phyloP scores from a whole-genome alignment of 2,888 invertebrate genomes.

The Heliconius erato region DNA sequence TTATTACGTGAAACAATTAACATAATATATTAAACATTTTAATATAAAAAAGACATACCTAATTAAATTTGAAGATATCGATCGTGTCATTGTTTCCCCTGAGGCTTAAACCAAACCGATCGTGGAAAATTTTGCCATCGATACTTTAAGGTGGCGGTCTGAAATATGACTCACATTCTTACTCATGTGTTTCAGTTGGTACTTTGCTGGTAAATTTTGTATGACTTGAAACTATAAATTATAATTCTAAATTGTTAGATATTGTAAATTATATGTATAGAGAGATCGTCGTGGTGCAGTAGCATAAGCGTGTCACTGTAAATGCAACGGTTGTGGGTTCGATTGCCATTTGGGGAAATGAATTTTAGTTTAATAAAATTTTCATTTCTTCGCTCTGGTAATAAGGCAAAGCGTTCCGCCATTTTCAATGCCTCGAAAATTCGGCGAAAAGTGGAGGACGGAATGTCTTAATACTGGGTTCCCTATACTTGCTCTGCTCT shows the following conservation, averaged over 20 bases:
- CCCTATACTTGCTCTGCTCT: no score
- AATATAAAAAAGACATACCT: background rate
- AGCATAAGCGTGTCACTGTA: background rate
- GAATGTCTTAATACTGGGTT: no score
- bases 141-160: constrained; percentile 36
- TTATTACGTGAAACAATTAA: background rate
- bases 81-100: constrained; percentile 1
- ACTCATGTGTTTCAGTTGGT: background rate
- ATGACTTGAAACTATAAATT: background rate
- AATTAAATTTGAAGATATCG: background rate
- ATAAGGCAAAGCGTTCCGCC: no score
- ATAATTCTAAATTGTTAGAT: background rate
- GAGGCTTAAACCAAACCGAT: constrained; percentile 11
- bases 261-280: no score
- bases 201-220: background rate
- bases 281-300: background rate
- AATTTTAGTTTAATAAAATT: no score
- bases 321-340: no score
- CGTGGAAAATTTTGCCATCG: constrained; percentile 43
- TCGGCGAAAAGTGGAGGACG: no score
- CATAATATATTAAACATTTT: background rate
- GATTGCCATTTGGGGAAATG: no score
- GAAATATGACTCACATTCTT: constrained; percentile 37
- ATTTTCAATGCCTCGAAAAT: no score
- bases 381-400: no score